Conservation (phyloP, 2,888 invertebrate species). For the Oegoconia quadripuncta region DNA sequence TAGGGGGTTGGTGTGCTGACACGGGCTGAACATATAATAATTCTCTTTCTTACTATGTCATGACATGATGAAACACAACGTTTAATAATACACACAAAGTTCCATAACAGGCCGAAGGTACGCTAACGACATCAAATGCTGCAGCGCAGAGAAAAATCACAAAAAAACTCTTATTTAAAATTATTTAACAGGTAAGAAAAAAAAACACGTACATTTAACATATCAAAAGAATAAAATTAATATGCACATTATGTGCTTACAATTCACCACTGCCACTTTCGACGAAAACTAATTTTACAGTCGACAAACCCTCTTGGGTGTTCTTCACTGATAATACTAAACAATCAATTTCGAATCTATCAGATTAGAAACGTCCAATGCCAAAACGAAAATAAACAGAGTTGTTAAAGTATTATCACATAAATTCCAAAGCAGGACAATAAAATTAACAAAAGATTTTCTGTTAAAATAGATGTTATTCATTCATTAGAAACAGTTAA, state of each 20-base stretch:
- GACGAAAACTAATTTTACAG: slow-evolving; percentile 43
- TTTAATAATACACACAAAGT: no score
- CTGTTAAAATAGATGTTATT: no score
- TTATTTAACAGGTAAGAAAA: no score
- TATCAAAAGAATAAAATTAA: slow-evolving; percentile 46
- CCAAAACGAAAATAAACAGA: slow-evolving; percentile 3
- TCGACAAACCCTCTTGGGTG: slow-evolving; percentile 46
- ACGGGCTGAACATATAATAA: no score
- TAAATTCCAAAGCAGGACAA: no score
- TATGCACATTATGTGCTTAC: slow-evolving; percentile 64
- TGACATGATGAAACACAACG: no score
- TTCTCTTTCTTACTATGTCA: no score
- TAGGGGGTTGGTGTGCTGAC: no score
- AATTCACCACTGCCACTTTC: slow-evolving; percentile 40
- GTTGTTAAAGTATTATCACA: slow-evolving; percentile 6
- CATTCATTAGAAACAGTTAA: no score
- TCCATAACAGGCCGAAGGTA: no score
- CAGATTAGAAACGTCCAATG: slow-evolving; percentile 37
- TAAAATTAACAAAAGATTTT: no score
- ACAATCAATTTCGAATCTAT: slow-evolving; percentile 75
- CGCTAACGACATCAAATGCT: slow-evolving; percentile 1
- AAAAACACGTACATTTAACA: slow-evolving; percentile 48
- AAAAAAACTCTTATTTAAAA: no score
- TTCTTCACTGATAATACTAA: slow-evolving; percentile 55
- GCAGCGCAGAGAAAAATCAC: not conserved